Conservation (phyloP, 2,797 vertebrate species). For the Sebastes trivittatus region DNA sequence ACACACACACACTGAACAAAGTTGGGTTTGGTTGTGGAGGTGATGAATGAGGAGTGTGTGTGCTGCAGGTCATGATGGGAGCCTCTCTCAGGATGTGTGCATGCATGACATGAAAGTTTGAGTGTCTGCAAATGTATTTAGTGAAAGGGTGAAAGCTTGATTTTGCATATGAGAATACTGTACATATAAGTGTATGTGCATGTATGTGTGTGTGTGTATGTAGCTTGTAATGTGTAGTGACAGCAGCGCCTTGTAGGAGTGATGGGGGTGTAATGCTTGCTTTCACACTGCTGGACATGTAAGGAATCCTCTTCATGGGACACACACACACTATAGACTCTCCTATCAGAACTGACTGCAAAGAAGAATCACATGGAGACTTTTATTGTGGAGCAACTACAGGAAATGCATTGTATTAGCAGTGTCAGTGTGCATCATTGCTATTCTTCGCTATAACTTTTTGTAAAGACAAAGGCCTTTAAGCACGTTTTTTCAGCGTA, state of each 20-base stretch:
- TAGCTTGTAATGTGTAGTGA: slow-evolving; percentile 18
- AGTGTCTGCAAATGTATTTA: slow-evolving; percentile 7
- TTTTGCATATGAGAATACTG: not conserved
- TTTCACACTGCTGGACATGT: slow-evolving; percentile 4
- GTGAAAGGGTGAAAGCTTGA: not conserved
- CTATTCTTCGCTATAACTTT: not conserved
- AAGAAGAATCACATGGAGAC: not conserved
- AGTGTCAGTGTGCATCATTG: not conserved
- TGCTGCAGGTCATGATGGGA: slow-evolving; percentile 15
- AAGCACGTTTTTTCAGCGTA: not conserved
- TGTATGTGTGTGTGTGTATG: not conserved
- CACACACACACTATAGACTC: not conserved
- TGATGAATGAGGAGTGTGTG: slow-evolving; percentile 28
- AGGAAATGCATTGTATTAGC: not conserved
- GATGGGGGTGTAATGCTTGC: not conserved
- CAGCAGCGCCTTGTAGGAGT: not conserved
- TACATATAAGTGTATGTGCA: not conserved
- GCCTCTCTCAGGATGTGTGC: slow-evolving; percentile 4
- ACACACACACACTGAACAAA: slow-evolving; percentile 42
- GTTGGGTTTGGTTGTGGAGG: slow-evolving; percentile 29
- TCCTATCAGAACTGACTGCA: not conserved
- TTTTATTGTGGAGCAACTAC: not conserved
- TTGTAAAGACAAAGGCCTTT: not conserved
- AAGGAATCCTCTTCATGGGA: not conserved
- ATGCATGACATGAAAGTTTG: slow-evolving; percentile 4